Evolutionary conservation across 2,113 vertebrate species (phyloP).

Genomic region (Anoura caudifer): DNA sequence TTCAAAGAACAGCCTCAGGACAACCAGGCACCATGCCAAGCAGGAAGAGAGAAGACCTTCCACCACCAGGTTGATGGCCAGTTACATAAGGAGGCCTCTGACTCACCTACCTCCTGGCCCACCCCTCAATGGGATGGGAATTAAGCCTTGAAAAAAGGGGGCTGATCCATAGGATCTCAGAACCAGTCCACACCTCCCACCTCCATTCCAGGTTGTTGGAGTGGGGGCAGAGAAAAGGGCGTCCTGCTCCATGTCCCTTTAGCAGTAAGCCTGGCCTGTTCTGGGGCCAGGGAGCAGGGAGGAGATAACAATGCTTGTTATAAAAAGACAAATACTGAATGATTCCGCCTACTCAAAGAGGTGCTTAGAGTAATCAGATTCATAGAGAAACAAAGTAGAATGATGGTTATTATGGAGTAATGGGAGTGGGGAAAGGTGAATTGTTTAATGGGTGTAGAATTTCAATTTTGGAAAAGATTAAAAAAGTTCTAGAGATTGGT

Average conservation of each 20-base stretch:
- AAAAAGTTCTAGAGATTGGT: neutral
- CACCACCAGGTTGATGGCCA: neutral
- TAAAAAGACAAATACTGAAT: neutral
- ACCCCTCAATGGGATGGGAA: neutral
- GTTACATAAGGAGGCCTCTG: neutral
- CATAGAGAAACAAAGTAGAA: neutral
- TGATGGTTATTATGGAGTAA: neutral
- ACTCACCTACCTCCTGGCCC: neutral
- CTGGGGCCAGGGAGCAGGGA: rapidly evolving
- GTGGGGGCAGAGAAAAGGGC: neutral
- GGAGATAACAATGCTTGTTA: neutral
- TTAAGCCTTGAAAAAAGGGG: neutral
- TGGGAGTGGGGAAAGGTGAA: neutral
- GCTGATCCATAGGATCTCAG: neutral
- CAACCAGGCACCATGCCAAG: neutral
- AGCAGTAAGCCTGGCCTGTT: neutral
- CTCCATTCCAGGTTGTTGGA: neutral
- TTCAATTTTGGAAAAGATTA: neutral
- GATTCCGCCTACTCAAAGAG: neutral
- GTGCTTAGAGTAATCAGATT: neutral
- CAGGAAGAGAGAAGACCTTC: neutral
- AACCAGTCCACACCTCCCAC: neutral
- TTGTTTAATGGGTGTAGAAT: neutral
- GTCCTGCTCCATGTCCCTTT: neutral
- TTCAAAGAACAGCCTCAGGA: neutral